These are phyloP conservation scores for Petromus typicus DNA, from an alignment of 2,113 vertebrate genomes.

Conservation along the genomic window DNA sequence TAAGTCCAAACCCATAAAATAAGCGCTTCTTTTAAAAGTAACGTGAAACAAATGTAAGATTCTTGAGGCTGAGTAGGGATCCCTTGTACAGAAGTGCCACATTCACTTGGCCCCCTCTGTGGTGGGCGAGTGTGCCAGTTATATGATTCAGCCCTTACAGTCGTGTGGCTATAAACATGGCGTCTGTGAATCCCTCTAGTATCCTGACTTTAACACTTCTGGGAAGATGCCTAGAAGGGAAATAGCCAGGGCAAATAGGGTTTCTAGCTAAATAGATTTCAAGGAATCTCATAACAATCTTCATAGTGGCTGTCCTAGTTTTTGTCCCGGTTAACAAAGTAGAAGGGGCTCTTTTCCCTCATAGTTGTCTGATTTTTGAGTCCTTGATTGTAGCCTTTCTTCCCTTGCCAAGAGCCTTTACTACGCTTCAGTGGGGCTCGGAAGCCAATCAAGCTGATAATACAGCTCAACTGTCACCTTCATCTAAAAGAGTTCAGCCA, in stretches of 20 bases:
- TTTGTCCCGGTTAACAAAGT: background rate
- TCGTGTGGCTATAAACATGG: background rate
- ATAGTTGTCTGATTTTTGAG: background rate
- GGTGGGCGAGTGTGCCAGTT: background rate
- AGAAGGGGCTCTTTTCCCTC: background rate
- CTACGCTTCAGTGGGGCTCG: background rate
- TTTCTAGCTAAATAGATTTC: background rate
- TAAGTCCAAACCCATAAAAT: background rate
- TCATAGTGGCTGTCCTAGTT: background rate
- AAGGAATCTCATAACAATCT: background rate
- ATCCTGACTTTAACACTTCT: background rate
- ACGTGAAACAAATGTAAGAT: background rate
- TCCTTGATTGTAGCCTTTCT: background rate
- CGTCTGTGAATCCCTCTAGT: background rate
- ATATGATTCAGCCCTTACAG: background rate
- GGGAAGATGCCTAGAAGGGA: background rate
- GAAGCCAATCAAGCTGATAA: background rate
- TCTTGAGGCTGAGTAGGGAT: background rate
- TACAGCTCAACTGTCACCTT: background rate
- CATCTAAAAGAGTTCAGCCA: background rate
- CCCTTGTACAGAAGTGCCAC: background rate
- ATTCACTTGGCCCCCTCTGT: background rate
- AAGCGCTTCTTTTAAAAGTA: background rate
- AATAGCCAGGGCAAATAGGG: background rate
- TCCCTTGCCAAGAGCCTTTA: background rate